phyloP scores from a whole-genome alignment of 2,113 vertebrate genomes.

The Marmota flaviventris region DNA sequence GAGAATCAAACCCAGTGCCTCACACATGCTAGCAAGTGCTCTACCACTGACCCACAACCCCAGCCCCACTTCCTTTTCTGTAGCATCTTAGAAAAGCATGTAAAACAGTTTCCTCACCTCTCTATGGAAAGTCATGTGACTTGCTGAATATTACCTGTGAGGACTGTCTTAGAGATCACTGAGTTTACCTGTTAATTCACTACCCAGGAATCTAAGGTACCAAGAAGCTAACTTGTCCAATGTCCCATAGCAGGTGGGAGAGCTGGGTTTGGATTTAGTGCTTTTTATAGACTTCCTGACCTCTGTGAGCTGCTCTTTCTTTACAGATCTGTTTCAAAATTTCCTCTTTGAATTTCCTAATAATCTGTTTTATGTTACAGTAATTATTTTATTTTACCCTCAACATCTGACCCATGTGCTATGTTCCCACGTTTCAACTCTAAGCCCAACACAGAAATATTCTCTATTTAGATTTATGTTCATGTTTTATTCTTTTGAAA shows the following conservation, averaged over 20 bases:
- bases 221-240: not conserved
- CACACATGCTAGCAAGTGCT: too few species aligned
- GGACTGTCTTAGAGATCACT: not conserved
- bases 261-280: not conserved
- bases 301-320: not conserved
- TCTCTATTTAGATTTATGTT: slow-evolving; percentile 13
- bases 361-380: not conserved
- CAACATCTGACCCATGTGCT: not conserved
- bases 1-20: too few species aligned
- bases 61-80: not conserved
- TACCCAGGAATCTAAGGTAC: not conserved
- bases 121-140: not conserved
- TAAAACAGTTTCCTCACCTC: not conserved
- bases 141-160: not conserved
- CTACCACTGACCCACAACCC: too few species aligned
- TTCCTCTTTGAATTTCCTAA: not conserved
- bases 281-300: not conserved
- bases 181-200: not conserved
- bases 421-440: not conserved
- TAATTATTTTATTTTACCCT: not conserved
- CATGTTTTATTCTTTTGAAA: not conserved
- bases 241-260: not conserved
- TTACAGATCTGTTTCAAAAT: not conserved
- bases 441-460: not conserved
- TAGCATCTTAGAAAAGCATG: not conserved